phyloP scores from a whole-genome alignment of 2,888 invertebrate species.

The Andricus curvator region DNA sequence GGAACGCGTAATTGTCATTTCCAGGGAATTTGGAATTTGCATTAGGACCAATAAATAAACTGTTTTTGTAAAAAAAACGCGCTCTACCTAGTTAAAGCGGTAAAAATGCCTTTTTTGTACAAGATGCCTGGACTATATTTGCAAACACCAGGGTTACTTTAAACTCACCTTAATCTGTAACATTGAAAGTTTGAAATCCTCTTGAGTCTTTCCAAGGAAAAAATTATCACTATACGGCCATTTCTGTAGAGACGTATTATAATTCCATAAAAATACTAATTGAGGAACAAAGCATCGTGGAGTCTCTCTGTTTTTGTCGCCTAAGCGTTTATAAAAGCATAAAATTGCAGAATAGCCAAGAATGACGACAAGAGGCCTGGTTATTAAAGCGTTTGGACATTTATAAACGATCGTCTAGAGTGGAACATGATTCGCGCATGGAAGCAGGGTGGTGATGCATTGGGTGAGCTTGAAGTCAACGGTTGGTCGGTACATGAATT shows the following conservation, averaged over 20 bases:
- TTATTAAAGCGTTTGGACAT: constrained; percentile 12
- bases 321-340: not conserved
- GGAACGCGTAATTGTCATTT: no score
- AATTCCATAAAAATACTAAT: not conserved
- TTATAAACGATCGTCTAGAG: constrained; percentile 25
- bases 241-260: not conserved
- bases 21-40: no score
- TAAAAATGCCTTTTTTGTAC: no score
- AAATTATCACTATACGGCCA: not conserved
- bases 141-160: no score
- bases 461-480: constrained; percentile 34
- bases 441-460: constrained; percentile 32
- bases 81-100: no score
- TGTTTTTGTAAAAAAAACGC: no score
- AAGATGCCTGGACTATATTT: no score
- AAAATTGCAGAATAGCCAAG: constrained; percentile 18
- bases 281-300: not conserved
- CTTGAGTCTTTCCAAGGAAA: no score
- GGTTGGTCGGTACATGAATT: constrained; percentile 39
- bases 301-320: not conserved
- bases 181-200: no score
- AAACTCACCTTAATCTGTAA: no score
- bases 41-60: no score
- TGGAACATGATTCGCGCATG: constrained; percentile 29
- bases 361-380: not conserved